A percentile compares a stretch with the other conserved stretches of the same genome.
phyloP scores from a whole-genome alignment of 2,888 invertebrate species.

The Isotomurus palustris region DNA sequence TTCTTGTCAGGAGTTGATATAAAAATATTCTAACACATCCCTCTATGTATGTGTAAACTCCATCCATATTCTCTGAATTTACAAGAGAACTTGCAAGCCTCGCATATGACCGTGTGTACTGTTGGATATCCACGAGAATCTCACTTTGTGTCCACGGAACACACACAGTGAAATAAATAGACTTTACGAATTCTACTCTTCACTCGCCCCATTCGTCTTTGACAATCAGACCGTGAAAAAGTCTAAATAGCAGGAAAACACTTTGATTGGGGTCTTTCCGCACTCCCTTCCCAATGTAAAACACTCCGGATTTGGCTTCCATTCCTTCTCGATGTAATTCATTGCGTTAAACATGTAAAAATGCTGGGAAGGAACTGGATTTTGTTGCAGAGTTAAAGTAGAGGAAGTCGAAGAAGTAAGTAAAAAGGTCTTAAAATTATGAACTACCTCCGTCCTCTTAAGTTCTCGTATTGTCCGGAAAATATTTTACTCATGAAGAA shows the following conservation, averaged over 20 bases:
- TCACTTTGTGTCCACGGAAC: no score
- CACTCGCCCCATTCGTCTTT: conserved; percentile 4
- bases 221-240: conserved; percentile 17
- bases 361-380: not conserved
- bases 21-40: no score
- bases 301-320: conserved; percentile 7
- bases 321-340: conserved; percentile 2
- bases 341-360: not conserved
- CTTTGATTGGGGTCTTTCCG: conserved; percentile 16
- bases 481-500: not conserved
- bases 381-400: not conserved
- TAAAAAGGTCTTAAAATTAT: conserved; percentile 16
- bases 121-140: no score
- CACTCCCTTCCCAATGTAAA: conserved; percentile 2
- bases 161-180: no score
- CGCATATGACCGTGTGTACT: no score
- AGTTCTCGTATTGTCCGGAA: conserved; percentile 9
- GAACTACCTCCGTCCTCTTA: conserved; percentile 16
- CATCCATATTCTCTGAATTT: no score
- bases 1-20: no score
- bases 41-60: no score
- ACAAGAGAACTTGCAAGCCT: no score
- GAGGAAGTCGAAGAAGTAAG: conserved; percentile 4
- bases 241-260: conserved; percentile 16
- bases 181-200: conserved; percentile 2